phyloP scores from a whole-genome alignment of 2,113 vertebrate species.

The Pomatostomus ruficeps region DNA sequence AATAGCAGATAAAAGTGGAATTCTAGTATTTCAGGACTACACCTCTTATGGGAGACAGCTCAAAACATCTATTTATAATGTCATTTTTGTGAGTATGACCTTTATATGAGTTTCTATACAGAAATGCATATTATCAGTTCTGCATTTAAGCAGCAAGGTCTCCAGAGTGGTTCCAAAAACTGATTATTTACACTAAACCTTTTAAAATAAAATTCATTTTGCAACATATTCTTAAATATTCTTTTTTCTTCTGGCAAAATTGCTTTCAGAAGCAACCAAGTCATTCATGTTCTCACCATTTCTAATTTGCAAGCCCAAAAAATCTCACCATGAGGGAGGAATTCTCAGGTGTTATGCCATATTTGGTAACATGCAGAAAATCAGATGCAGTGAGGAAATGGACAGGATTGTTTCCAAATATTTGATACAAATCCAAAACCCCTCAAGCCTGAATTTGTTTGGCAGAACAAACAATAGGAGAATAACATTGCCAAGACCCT shows the following conservation, averaged over 20 bases:
- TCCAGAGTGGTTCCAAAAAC: neutral
- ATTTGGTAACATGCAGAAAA: constrained; percentile 24
- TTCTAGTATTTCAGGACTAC: neutral
- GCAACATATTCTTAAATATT: neutral
- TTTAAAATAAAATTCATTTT: neutral
- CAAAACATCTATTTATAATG: neutral
- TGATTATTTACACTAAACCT: neutral
- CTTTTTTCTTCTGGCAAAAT: neutral
- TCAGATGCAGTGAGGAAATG: constrained; percentile 2
- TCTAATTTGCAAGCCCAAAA: constrained; percentile 2
- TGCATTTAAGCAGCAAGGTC: neutral
- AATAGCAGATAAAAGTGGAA: neutral
- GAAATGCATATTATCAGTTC: neutral
- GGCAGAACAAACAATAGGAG: constrained; percentile 12
- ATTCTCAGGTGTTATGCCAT: constrained; percentile 35
- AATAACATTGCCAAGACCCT: neutral
- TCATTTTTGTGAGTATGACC: neutral
- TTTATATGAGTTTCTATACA: neutral
- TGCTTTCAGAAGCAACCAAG: constrained; percentile 7
- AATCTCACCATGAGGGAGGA: neutral
- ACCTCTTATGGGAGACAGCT: neutral
- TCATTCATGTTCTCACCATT: neutral
- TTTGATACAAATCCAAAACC: constrained; percentile 29
- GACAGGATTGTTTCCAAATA: constrained; percentile 37
- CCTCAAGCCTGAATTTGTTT: constrained; percentile 35